Base-by-base conservation (phyloP, 2,888 invertebrate species). In the Phalera bucephala region DNA sequence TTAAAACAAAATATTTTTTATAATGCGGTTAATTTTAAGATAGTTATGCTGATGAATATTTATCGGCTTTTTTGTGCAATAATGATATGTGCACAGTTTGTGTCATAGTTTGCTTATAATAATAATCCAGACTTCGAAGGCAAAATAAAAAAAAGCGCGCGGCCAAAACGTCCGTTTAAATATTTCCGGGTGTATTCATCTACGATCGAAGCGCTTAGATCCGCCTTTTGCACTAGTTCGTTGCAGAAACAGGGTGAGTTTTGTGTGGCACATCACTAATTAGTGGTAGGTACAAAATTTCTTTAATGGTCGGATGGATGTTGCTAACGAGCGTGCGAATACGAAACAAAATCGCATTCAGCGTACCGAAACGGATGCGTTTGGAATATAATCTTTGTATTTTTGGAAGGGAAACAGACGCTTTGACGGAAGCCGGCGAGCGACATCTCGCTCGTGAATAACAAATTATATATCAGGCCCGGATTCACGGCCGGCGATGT, bases 401-500 rank as follows among this genome's bases (percentile, higher is more conserved):
- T 79, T 82, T 82, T 77, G 80, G 78, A 78, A 79, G 59, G 73
- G 76, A 80, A 74, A 68, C 73, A 66, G 67, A 57, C 45, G 64
- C 51, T 74, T 75, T 71, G 76, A 68, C 74, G 76, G 78, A 75
- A 76, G 73, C 75, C 66, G 61, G 45, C 49, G 64, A 15, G 69
- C 70, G 76, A 74, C 78, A 80, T 80, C 79, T 81, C 70, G 72
- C 62, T 62, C 52, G 70, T 72, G 78, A 76, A 79, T 81, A 77
- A 75, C 70, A 80, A 58, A 59, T 60, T 45, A 80, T 72, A 74
- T 62, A 72, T 72, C 64, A 69, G 52, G 67, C 62, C 52, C 59
- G 57, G 59, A 62, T 75, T 82, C 85, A 85, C 59, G 84, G 86
- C 54, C 81, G 75, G 43, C 67, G 50, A 40, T 52, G 50, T 46